A percentile compares a stretch with the other conserved stretches of the same genome.
These are phyloP conservation scores for Notoglanidium macrostoma DNA, from an alignment of 2,797 vertebrate genomes.

Conservation along the genomic window DNA sequence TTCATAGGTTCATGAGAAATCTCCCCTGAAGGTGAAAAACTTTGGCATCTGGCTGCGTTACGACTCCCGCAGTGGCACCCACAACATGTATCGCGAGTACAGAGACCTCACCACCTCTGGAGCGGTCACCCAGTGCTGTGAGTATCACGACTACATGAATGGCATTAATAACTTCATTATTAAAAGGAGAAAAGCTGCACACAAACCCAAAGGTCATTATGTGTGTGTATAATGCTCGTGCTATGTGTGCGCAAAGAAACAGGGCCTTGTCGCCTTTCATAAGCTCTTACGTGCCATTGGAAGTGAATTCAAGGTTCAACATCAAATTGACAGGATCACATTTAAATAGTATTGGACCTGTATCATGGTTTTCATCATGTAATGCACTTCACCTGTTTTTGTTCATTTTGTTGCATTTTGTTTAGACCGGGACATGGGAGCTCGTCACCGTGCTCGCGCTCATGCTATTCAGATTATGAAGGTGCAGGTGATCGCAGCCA, in stretches of 20 bases:
- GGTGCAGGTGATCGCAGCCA: conserved; percentile 90
- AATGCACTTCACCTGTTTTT: background rate
- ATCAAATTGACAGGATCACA: conserved; percentile 40
- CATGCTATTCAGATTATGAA: conserved; percentile 99
- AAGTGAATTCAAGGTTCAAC: conserved; percentile 82
- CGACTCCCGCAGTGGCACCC: conserved; percentile 95
- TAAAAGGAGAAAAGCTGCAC: conserved; percentile 61
- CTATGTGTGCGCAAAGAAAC: conserved; percentile 77
- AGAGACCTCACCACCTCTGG: conserved; percentile 92
- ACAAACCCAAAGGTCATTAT: conserved; percentile 78
- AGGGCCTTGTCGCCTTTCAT: conserved; percentile 81
- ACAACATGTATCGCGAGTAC: conserved; percentile 99
- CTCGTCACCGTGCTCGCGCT: conserved; percentile 92
- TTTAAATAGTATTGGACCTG: background rate
- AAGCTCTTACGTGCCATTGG: conserved; percentile 73
- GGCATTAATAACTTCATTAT: background rate
- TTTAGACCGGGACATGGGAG: conserved; percentile 94
- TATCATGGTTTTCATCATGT: background rate
- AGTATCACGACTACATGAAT: conserved; percentile 62
- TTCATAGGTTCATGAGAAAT: conserved; percentile 89
- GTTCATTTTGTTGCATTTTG: background rate
- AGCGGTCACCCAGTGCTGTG: conserved; percentile 97
- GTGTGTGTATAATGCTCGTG: conserved; percentile 72
- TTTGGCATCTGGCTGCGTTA: conserved; percentile 98
- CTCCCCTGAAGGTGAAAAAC: conserved; percentile 93